Conservation (phyloP, 2,888 invertebrate genomes). For the Thymelicus lineola region DNA sequence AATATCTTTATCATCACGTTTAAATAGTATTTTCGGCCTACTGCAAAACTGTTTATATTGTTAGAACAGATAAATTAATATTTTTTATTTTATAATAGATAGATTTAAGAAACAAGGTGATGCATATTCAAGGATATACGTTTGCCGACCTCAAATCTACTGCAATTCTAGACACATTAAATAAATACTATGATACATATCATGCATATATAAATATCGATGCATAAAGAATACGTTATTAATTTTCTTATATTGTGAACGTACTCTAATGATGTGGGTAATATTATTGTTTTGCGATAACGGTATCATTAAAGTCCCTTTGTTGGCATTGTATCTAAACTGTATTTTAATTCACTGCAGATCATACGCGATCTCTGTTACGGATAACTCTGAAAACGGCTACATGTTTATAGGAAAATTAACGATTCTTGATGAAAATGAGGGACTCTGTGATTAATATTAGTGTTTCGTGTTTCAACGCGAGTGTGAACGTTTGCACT, state of each 20-base stretch:
- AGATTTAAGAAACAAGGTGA: too few relatives aligned
- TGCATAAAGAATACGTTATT: too few relatives aligned
- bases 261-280: conserved; percentile 1
- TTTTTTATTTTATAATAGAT: too few relatives aligned
- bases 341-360: conserved; percentile 5
- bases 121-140: too few relatives aligned
- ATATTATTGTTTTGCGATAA: conserved; percentile 2
- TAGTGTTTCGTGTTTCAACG: conserved; percentile 57
- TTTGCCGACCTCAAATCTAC: too few relatives aligned
- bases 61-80: too few relatives aligned
- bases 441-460: conserved; percentile 26
- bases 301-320: not conserved
- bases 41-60: not conserved
- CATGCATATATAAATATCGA: too few relatives aligned
- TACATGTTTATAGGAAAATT: conserved; percentile 15
- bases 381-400: not conserved
- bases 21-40: conserved; percentile 1
- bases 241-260: too few relatives aligned
- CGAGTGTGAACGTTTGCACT: conserved; percentile 60
- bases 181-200: too few relatives aligned
- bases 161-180: too few relatives aligned
- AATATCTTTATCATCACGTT: not conserved
- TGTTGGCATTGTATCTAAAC: not conserved
- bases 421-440: conserved; percentile 31
- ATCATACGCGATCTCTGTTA: conserved; percentile 10